Evolutionary conservation across 2,113 vertebrate genomes (phyloP).

Genomic region (Lepidothrix coronata): DNA sequence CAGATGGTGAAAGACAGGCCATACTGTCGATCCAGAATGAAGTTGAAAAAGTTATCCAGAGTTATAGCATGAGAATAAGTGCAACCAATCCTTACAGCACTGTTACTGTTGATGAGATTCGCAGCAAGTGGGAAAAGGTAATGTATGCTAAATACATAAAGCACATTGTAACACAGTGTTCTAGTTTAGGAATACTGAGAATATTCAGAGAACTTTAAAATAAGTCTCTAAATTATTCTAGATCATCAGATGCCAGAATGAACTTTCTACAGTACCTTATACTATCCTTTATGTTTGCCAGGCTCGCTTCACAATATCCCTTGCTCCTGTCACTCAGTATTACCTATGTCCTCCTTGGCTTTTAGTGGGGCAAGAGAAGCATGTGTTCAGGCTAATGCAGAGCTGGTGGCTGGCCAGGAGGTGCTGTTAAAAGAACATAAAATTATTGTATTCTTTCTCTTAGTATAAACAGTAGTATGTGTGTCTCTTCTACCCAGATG

Average conservation of each 20-base stretch:
- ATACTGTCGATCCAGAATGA: constrained; percentile 95
- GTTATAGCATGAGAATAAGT: constrained; percentile 87
- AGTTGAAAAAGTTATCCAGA: constrained; percentile 96
- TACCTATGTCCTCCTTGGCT: neutral
- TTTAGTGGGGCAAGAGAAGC: neutral
- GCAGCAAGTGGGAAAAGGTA: constrained; percentile 97
- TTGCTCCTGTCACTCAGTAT: neutral
- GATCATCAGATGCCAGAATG: neutral
- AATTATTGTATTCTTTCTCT: neutral
- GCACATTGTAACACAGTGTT: neutral
- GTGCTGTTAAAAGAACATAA: neutral
- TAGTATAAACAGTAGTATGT: neutral
- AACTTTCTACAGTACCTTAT: neutral
- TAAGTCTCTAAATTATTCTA: neutral
- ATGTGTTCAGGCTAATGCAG: neutral
- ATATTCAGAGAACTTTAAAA: neutral
- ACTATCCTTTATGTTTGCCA: neutral
- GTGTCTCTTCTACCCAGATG: neutral
- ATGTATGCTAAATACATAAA: neutral
- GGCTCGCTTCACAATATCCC: neutral
- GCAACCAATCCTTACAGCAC: constrained; percentile 91
- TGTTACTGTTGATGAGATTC: constrained; percentile 87
- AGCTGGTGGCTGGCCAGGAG: neutral
- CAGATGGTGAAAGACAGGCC: constrained; percentile 92
- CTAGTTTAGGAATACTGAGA: neutral